Evolutionary conservation across 92 coral and sea anemone species (phyloP), one percentile per base, ranked within the genome.

Genomic region (Blastomussa wellsi): DNA sequence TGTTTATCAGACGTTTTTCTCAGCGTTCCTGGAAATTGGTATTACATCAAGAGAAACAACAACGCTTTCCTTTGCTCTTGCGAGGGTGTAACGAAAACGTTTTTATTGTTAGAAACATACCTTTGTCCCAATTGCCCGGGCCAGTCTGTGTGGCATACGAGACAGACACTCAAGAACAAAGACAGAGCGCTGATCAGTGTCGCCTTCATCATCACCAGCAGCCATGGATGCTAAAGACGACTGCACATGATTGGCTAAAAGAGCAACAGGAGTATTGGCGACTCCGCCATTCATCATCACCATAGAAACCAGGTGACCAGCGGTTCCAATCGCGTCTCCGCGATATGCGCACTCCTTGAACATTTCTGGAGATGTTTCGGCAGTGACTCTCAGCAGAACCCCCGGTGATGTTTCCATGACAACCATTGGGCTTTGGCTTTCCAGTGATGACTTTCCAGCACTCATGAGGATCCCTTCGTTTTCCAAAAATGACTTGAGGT

Each of bases 251-350:
- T 93, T 95, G 74, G 93, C 88, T 71, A 95, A 87, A 68, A 95
- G 79, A 24, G 94, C 90, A 31, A 93, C 83, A 17, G 98, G 98
- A 20, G 98, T 88, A 68, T 89, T 88, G 36, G 81, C 73, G 35
- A 95, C 89, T 41, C 95, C 92, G 22, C 98, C 97, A 86, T 90
- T 88, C 35, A 86, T 79, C 36, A 95, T 86, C 42, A 95, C 95
- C 88, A 95, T 84, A 24, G 98, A 95, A 29, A 93, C 98, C 76
- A 95, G 72, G 78, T 91, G 96, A 36, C 97, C 97, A 20, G 97
- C 88, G 5, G 97, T 60, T 42, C 95, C 95, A 62, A 93, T 77
- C 4, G 86, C 86, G 64, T 93, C 94, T 29, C 89, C 90, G 14
- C 75, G 48, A 47, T 80, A 80, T 55, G 87, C 92, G 67, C 87